phyloP scores from a whole-genome alignment of 2,113 vertebrate species.

The Brachypteracias leptosomus region DNA sequence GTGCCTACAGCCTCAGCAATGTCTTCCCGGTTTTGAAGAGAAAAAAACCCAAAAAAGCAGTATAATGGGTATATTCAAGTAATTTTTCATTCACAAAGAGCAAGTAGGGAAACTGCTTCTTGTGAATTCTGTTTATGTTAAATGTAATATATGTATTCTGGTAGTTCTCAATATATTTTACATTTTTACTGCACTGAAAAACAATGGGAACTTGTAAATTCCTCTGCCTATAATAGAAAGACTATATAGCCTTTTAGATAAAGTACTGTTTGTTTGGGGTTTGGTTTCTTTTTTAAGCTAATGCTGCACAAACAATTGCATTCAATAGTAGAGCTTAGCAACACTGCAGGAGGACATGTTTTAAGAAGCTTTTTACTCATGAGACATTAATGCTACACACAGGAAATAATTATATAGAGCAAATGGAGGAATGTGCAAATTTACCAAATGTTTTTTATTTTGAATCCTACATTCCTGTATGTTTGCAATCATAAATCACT shows the following conservation, averaged over 20 bases:
- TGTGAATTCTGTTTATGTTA: background rate
- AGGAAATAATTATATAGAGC: slow-evolving; percentile 27
- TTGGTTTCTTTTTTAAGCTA: background rate
- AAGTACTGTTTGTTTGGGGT: background rate
- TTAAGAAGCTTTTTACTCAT: background rate
- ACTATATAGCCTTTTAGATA: background rate
- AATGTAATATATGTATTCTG: background rate
- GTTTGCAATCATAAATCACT: slow-evolving; percentile 44
- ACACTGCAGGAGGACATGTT: background rate
- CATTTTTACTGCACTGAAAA: slow-evolving; percentile 2
- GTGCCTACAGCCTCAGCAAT: background rate
- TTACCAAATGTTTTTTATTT: slow-evolving; percentile 42
- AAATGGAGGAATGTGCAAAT: background rate
- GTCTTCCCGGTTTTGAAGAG: background rate
- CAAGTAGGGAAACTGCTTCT: background rate
- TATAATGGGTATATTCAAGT: background rate
- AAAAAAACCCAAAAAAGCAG: background rate
- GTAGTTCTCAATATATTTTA: background rate
- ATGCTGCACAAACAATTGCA: background rate
- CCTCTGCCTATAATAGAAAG: background rate
- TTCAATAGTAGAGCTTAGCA: background rate
- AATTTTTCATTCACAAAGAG: background rate
- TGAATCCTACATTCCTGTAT: background rate
- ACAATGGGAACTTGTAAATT: slow-evolving; percentile 14
- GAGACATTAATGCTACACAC: background rate